Evolutionary conservation across 2,888 invertebrate genomes (phyloP).

Genomic region (Parelbella ahira): DNA sequence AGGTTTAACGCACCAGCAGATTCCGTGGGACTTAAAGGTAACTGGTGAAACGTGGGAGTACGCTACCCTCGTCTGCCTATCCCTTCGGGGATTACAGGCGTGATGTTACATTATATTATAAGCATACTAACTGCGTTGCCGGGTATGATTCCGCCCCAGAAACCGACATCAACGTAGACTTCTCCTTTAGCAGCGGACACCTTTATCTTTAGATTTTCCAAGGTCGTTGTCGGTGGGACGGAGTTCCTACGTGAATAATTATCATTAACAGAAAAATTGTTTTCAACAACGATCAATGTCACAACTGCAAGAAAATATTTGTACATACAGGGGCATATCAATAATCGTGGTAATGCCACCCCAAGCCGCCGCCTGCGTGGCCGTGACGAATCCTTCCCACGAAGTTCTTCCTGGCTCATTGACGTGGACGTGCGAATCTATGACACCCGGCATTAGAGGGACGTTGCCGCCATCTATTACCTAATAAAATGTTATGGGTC

Average conservation of each 20-base stretch:
- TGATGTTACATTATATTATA: no score
- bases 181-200: constrained; percentile 79
- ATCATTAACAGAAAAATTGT: no score
- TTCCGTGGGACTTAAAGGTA: no score
- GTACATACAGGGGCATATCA: constrained; percentile 85
- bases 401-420: constrained; percentile 86
- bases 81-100: no score
- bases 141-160: constrained; percentile 89
- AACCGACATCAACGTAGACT: constrained; percentile 85
- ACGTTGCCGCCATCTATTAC: constrained; percentile 58
- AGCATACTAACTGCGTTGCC: no score
- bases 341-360: constrained; percentile 87
- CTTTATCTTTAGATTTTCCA: constrained; percentile 82
- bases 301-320: no score
- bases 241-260: no score
- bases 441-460: constrained; percentile 83
- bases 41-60: no score
- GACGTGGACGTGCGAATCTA: constrained; percentile 87
- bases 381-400: constrained; percentile 86
- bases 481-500: constrained; percentile 31
- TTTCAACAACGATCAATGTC: no score
- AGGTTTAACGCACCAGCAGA: no score
- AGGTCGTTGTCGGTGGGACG: constrained; percentile 85
- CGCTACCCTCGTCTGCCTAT: no score
- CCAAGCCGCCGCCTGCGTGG: constrained; percentile 85